Percentiles rank a stretch among this genome's conserved stretches.
These are phyloP conservation scores for Lucilia cuprina DNA, from an alignment of 1,140 invertebrate species.

Conservation along the genomic window DNA sequence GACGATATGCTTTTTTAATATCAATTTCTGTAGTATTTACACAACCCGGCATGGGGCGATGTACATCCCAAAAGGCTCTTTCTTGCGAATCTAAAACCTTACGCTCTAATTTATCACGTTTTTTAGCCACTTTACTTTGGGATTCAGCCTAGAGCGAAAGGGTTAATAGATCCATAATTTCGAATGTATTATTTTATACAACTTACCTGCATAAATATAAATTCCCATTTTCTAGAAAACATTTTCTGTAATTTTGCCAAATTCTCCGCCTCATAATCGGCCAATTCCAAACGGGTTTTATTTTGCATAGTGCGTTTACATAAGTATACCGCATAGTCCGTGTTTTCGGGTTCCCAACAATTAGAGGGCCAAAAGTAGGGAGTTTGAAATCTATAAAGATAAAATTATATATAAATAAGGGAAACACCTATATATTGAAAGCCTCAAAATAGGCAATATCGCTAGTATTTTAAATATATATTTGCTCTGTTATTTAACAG, in stretches of 20 bases:
- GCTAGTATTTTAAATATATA: no score
- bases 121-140: slow-evolving; percentile 95
- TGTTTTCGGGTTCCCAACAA: slow-evolving; percentile 99
- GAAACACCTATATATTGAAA: not conserved
- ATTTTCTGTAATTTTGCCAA: slow-evolving; percentile 97
- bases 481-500: no score
- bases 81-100: slow-evolving; percentile 99
- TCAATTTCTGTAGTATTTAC: slow-evolving; percentile 99
- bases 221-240: slow-evolving; percentile 99
- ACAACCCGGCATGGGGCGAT: slow-evolving; percentile 97
- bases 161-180: slow-evolving; percentile 42
- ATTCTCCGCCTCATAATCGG: slow-evolving; percentile 98
- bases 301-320: slow-evolving; percentile 99
- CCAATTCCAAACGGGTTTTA: slow-evolving; percentile 94
- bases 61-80: slow-evolving; percentile 99
- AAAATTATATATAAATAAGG: not conserved
- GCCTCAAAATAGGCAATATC: not conserved
- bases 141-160: slow-evolving; percentile 62
- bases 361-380: slow-evolving; percentile 99
- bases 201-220: slow-evolving; percentile 95
- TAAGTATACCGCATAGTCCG: slow-evolving; percentile 99
- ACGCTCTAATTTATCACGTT: slow-evolving; percentile 95
- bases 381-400: slow-evolving; percentile 91
- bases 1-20: slow-evolving; percentile 93
- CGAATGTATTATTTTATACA: slow-evolving; percentile 32